Percentiles rank a stretch among this genome's conserved stretches.
These are phyloP conservation scores for Scytalopus superciliaris DNA, from an alignment of 2,113 vertebrate species.

Conservation along the genomic window DNA sequence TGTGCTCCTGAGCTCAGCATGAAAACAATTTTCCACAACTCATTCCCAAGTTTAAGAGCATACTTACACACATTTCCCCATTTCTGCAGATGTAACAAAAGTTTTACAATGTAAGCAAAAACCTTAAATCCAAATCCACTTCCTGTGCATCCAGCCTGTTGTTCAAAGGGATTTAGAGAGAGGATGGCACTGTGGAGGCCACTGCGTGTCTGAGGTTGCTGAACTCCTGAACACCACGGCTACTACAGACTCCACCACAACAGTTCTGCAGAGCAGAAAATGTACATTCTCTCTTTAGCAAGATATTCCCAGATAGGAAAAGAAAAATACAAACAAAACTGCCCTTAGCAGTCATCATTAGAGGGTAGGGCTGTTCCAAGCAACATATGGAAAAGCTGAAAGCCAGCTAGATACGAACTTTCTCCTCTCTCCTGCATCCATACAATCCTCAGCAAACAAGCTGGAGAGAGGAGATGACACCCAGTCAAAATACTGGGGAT, in stretches of 20 bases:
- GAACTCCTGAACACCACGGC: background rate
- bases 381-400: background rate
- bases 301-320: background rate
- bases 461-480: background rate
- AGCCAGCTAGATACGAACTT: background rate
- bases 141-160: fast-evolving
- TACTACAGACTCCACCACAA: background rate
- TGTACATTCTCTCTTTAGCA: background rate
- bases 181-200: background rate
- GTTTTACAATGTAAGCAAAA: background rate
- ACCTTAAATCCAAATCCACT: background rate
- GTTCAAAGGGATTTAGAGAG: background rate
- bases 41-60: background rate
- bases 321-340: background rate
- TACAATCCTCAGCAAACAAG: background rate
- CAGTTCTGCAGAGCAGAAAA: background rate
- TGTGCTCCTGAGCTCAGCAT: background rate
- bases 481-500: background rate
- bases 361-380: background rate
- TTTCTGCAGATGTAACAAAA: background rate
- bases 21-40: background rate
- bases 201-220: fast-evolving
- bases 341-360: background rate
- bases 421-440: background rate
- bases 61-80: background rate